Evolutionary conservation across 2,113 vertebrate genomes (phyloP).

Genomic region (Saccopteryx bilineata): DNA sequence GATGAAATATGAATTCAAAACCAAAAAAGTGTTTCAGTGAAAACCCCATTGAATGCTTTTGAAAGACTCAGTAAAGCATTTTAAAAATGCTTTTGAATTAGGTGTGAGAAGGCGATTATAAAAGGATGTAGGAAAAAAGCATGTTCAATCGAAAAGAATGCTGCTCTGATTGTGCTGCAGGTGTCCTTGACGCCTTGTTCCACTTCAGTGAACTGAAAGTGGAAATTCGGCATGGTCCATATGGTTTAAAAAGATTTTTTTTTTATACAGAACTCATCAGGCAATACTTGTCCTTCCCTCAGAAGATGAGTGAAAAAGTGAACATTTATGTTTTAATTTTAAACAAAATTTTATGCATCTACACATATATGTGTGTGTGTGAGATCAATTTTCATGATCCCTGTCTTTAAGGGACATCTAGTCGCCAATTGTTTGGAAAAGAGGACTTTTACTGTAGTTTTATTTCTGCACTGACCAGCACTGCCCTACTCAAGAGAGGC

Average conservation of each 20-base stretch:
- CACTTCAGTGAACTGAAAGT: background rate
- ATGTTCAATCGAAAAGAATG: constrained; percentile 35
- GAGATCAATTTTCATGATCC: background rate
- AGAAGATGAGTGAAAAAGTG: background rate
- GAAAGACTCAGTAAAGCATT: constrained; percentile 33
- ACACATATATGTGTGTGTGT: background rate
- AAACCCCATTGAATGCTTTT: constrained; percentile 50
- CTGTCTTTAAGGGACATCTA: background rate
- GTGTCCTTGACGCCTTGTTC: background rate
- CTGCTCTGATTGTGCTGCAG: background rate
- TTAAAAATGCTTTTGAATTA: background rate
- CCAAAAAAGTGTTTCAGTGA: background rate
- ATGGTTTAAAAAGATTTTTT: background rate
- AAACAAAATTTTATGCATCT: background rate
- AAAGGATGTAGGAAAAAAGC: background rate
- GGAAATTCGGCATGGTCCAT: background rate
- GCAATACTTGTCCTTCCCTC: background rate
- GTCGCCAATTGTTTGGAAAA: background rate
- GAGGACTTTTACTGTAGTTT: background rate
- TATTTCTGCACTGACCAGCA: background rate
- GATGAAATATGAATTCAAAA: constrained; percentile 33
- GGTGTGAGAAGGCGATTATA: background rate
- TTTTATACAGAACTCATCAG: background rate
- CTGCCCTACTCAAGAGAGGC: background rate
- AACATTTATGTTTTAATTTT: constrained; percentile 11